These are phyloP conservation scores for Cyaniris semiargus DNA, from an alignment of 2,888 invertebrate genomes.

Conservation along the genomic window DNA sequence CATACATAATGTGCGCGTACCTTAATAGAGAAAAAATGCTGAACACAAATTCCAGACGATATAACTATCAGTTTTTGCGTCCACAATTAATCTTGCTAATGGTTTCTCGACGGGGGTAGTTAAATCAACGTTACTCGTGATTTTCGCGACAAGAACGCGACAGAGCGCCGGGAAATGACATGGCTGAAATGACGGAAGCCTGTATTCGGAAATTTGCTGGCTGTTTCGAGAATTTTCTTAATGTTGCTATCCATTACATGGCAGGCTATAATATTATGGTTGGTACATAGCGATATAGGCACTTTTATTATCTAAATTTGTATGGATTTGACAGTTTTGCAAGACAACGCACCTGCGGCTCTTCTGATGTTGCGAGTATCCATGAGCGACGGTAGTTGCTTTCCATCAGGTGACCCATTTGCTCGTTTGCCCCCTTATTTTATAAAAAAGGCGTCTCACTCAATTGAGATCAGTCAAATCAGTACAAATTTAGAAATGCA, in stretches of 20 bases:
- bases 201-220: conserved; percentile 36
- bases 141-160: conserved; percentile 46
- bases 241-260: not conserved
- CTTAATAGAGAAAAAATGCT: not conserved
- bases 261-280: not conserved
- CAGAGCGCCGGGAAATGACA: conserved; percentile 58
- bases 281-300: not conserved
- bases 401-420: no score
- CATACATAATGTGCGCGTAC: no score
- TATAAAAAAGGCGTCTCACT: no score
- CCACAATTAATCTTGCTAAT: conserved; percentile 40
- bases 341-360: no score
- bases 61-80: conserved; percentile 12
- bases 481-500: no score
- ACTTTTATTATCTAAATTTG: not conserved
- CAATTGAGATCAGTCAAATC: no score
- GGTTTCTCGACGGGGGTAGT: conserved; percentile 46
- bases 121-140: conserved; percentile 45
- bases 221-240: not conserved
- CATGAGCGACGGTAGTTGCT: no score
- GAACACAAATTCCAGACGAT: conserved; percentile 14
- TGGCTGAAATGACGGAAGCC: conserved; percentile 55
- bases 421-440: no score
- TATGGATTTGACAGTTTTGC: no score
- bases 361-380: no score